These are phyloP conservation scores for Hemaris fuciformis DNA, from an alignment of 2,888 invertebrate genomes.

Conservation along the genomic window DNA sequence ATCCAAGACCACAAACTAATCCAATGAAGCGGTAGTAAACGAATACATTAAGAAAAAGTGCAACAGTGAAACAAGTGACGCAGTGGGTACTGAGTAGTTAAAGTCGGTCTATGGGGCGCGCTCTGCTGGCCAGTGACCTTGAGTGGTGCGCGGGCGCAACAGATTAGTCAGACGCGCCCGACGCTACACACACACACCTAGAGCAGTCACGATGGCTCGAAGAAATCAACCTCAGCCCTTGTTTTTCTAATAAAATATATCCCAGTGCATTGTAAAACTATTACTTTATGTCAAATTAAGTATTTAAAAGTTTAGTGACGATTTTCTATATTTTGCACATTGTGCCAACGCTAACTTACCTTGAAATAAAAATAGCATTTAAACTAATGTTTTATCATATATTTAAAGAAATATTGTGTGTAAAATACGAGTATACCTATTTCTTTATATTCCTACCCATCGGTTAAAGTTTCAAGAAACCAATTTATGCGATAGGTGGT, in stretches of 20 bases:
- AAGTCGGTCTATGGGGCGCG: slow-evolving; percentile 62
- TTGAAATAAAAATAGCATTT: no score
- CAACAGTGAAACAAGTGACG: slow-evolving; percentile 26
- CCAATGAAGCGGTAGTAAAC: background rate
- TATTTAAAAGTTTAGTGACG: no score
- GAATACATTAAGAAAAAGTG: background rate
- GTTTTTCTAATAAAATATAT: no score
- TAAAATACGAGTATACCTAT: no score
- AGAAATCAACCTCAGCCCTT: background rate
- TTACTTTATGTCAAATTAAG: no score
- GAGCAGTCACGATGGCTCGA: slow-evolving; percentile 25
- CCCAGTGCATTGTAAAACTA: no score
- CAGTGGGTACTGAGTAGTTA: slow-evolving; percentile 50
- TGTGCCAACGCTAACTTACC: no score
- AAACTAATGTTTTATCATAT: no score
- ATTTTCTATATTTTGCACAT: no score
- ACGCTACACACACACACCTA: slow-evolving; percentile 41
- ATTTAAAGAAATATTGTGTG: no score
- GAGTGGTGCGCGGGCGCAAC: slow-evolving; percentile 61
- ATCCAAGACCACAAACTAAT: background rate
- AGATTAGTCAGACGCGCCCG: slow-evolving; percentile 50
- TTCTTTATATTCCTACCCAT: background rate
- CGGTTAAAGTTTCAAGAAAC: background rate
- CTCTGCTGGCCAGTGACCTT: slow-evolving; percentile 74
- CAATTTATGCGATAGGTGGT: background rate